These are phyloP conservation scores for Cottus gobio DNA, from an alignment of 2,113 vertebrate genomes.

Conservation along the genomic window DNA sequence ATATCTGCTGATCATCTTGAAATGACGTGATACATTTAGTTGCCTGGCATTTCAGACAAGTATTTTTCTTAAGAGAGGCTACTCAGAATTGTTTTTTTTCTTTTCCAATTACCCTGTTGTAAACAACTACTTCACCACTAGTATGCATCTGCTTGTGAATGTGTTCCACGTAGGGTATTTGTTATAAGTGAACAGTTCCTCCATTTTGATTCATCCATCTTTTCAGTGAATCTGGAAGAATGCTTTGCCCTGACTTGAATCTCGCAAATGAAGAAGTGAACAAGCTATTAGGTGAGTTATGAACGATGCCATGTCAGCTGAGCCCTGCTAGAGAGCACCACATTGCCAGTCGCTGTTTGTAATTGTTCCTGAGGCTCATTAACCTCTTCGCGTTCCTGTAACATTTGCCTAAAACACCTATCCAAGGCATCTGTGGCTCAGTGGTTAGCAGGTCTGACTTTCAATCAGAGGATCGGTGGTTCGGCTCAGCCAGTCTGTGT, in stretches of 20 bases:
- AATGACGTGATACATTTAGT: background rate
- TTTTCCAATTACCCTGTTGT: background rate
- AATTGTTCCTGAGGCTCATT: constrained; percentile 17
- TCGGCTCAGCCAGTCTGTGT: too few species aligned
- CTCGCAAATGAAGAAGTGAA: constrained; percentile 31
- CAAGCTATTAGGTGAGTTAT: constrained; percentile 32
- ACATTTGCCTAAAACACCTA: too few species aligned
- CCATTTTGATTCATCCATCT: constrained; percentile 13
- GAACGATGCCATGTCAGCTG: constrained; percentile 30
- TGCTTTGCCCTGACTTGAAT: constrained; percentile 34
- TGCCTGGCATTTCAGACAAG: background rate
- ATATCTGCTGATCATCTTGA: background rate
- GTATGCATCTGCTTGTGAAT: background rate
- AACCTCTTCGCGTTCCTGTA: too few species aligned
- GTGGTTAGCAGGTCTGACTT: too few species aligned
- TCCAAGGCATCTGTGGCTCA: too few species aligned
- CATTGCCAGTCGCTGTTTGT: background rate
- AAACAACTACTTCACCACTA: background rate
- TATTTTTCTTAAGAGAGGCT: background rate
- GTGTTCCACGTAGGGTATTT: background rate
- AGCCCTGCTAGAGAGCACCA: constrained; percentile 2
- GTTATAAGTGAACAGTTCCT: background rate
- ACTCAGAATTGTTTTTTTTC: background rate
- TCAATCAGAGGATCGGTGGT: too few species aligned
- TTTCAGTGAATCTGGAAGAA: constrained; percentile 17